Evolutionary conservation across 2,888 invertebrate species (phyloP), one percentile per base, ranked within the genome.

Genomic region (Strigamia maritima): DNA sequence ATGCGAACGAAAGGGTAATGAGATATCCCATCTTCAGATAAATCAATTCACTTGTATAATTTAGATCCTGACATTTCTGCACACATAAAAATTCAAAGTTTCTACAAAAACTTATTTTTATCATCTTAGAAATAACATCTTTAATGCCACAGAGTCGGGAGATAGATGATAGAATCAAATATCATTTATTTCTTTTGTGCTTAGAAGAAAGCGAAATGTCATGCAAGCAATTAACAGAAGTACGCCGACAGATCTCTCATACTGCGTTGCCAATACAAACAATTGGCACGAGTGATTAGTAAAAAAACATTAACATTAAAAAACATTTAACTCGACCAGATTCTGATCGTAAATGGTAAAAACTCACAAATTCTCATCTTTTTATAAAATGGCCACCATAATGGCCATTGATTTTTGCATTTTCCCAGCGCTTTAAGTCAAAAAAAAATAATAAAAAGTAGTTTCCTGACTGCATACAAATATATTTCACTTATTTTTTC

Each of bases 401-500:
- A 70, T 70, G 70, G 24, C 28, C 70, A 70, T 70, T 70, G 70
- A 70, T 70, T 70, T 70, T 70, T 70, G 70, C 70, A 70, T 70
- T 70, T 70, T 26, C 70, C 28, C 26, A 24, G 14, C 16, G 26
- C 70, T 28, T 70, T n/a, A 70, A 26, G 12, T 28, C 70, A 70
- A 26, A 28, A 70, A 70, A 19, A n/a, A 60, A 16, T 19, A 10
- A n/a, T 14, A 54, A 54, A 54, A 54, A 54, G 19, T 26, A 70
- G 26, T 70, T 70, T 70, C 70, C 8, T 70, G 70, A 26, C 70
- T 70, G 70, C 70, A 70, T 70, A 70, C 70, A 70, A 70, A 70
- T 70, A 70, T 26, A 70, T 70, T 70, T 54, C n/a, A 54, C 54
- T 54, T 19, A n/a, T 22, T 65, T 65, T 26, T 26, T 28, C 2